Percentiles rank a stretch among this genome's conserved stretches.
phyloP scores from a whole-genome alignment of 2,797 vertebrate genomes.

The Pteropus rufus region DNA sequence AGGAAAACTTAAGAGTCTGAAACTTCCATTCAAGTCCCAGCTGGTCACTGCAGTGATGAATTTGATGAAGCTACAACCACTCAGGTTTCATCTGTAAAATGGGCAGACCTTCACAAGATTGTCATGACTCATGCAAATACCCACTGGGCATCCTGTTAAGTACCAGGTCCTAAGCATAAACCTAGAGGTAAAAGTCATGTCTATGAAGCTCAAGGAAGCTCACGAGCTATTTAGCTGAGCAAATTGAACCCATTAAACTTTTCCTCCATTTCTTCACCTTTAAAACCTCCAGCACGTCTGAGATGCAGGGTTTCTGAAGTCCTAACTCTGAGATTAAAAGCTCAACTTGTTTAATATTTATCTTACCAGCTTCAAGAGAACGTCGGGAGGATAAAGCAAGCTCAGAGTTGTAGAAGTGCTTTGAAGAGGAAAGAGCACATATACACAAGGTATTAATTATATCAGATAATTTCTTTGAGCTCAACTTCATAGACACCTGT shows the following conservation, averaged over 20 bases:
- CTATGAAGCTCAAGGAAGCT: neutral
- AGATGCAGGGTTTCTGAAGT: slow-evolving; percentile 46
- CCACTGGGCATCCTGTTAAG: neutral
- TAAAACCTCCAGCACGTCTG: slow-evolving; percentile 10
- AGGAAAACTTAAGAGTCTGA: neutral
- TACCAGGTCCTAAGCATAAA: neutral
- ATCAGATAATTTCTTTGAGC: slow-evolving; percentile 68
- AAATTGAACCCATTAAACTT: neutral
- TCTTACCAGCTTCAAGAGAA: slow-evolving; percentile 61
- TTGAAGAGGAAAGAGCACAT: slow-evolving; percentile 63
- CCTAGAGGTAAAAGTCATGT: neutral
- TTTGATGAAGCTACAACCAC: neutral
- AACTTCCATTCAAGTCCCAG: neutral
- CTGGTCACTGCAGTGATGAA: neutral
- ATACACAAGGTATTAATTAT: slow-evolving; percentile 73
- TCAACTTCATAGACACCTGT: slow-evolving; percentile 57
- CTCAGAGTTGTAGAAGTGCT: slow-evolving; percentile 56
- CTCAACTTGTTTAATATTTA: slow-evolving; percentile 65
- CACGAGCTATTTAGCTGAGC: neutral
- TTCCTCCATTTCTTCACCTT: slow-evolving; percentile 29
- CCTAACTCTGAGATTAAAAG: slow-evolving; percentile 51
- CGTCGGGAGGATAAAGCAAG: slow-evolving; percentile 56
- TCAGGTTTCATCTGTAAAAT: slow-evolving; percentile 22
- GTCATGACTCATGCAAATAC: neutral
- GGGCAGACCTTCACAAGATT: neutral